These are phyloP conservation scores for Rissa tridactyla DNA, from an alignment of 2,113 vertebrate species.

Conservation along the genomic window DNA sequence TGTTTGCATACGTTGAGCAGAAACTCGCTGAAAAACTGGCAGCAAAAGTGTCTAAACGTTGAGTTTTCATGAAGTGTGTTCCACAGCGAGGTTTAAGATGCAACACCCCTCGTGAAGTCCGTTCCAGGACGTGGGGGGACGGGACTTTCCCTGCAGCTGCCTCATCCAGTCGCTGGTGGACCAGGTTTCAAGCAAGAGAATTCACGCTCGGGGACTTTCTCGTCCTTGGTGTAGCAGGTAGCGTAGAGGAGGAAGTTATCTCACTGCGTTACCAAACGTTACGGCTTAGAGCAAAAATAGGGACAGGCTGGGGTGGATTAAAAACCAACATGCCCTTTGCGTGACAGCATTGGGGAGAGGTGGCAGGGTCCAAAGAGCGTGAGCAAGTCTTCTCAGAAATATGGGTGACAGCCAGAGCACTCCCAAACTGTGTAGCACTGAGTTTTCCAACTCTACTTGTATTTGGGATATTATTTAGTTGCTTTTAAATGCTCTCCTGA, in stretches of 20 bases:
- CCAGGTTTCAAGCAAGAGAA: background rate
- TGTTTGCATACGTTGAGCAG: background rate
- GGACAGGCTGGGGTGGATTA: background rate
- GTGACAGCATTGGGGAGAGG: background rate
- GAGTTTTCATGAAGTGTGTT: background rate
- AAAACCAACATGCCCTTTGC: accelerated
- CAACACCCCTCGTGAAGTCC: background rate
- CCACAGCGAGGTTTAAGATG: background rate
- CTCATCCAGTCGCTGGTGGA: background rate
- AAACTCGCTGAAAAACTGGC: background rate
- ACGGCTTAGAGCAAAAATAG: accelerated
- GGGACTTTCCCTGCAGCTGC: background rate
- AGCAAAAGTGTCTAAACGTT: background rate
- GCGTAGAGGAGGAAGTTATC: background rate
- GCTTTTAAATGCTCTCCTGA: background rate
- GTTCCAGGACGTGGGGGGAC: background rate
- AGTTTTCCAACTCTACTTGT: background rate
- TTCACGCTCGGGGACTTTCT: background rate
- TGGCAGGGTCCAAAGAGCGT: background rate
- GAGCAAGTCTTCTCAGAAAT: background rate
- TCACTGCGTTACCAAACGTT: background rate
- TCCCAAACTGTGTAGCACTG: background rate
- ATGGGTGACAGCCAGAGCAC: background rate
- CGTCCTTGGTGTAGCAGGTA: background rate
- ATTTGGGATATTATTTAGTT: background rate